Conservation (phyloP, 2,888 invertebrate species). For the Acrocyrtus sp. region DNA sequence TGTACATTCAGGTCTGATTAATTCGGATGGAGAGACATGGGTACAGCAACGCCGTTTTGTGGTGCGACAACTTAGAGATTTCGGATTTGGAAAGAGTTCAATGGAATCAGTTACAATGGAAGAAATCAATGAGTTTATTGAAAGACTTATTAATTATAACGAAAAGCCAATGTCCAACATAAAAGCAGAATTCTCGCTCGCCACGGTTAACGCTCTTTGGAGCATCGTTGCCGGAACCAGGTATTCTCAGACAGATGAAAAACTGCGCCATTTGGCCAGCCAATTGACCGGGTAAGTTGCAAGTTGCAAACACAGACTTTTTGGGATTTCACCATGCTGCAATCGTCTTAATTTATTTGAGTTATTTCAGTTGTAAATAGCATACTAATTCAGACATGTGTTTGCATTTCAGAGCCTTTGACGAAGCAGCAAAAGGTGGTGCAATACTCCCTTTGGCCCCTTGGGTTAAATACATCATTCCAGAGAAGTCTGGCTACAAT, state of each 20-base stretch:
- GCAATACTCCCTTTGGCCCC: not conserved
- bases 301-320: not conserved
- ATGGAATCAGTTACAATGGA: slow-evolving; percentile 29
- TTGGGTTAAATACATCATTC: slow-evolving; percentile 2
- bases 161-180: not conserved
- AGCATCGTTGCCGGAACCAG: slow-evolving; percentile 54
- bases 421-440: slow-evolving; percentile 15
- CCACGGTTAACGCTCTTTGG: slow-evolving; percentile 52
- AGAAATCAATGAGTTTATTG: slow-evolving; percentile 2
- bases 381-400: no score
- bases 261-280: not conserved
- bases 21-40: slow-evolving; percentile 17
- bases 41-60: slow-evolving; percentile 21
- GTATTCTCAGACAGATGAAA: slow-evolving; percentile 53
- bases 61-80: slow-evolving; percentile 22
- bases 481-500: slow-evolving; percentile 15
- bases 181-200: not conserved
- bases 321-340: not conserved
- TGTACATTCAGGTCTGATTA: slow-evolving; percentile 7
- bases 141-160: not conserved
- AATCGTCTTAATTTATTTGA: no score
- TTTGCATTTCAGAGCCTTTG: slow-evolving; percentile 1
- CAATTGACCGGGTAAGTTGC: not conserved
- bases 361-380: no score
- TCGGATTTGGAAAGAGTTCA: slow-evolving; percentile 24